A percentile compares a stretch with the other conserved stretches of the same genome.
Conservation (phyloP, 2,113 vertebrate species). For the Corythaixoides concolor region DNA sequence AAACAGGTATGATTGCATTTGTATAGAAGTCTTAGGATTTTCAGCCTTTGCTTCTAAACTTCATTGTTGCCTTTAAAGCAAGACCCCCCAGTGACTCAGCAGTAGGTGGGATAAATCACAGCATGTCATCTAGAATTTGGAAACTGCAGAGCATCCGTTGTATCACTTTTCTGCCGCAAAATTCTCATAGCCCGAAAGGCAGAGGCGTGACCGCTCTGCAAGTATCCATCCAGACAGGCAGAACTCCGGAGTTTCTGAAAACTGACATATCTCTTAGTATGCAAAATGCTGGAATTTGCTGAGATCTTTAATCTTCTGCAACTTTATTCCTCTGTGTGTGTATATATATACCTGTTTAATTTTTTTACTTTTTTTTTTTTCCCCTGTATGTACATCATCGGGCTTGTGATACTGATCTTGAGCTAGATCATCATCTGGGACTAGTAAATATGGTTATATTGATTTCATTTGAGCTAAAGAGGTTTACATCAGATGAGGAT, state of each 20-base stretch:
- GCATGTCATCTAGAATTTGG: background rate
- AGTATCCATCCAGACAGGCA: background rate
- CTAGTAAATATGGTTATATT: background rate
- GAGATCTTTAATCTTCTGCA: background rate
- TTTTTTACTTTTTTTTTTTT: background rate
- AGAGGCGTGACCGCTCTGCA: background rate
- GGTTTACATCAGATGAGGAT: background rate
- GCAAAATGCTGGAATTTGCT: background rate
- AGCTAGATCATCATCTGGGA: background rate
- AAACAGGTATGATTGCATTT: background rate
- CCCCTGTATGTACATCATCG: rapidly evolving
- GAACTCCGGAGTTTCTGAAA: background rate
- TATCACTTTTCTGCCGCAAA: background rate
- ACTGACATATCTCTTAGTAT: background rate
- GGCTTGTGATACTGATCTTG: background rate
- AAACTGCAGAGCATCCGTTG: background rate
- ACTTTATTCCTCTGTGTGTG: background rate
- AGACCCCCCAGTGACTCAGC: background rate
- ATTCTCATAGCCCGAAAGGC: background rate
- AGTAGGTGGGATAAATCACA: background rate
- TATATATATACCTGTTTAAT: too few species aligned
- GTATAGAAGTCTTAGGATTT: background rate
- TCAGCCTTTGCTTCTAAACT: background rate
- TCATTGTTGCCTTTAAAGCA: background rate
- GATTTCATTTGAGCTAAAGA: background rate